Evolutionary conservation across 2,797 vertebrate genomes (phyloP).

Genomic region (Saxicola maurus): DNA sequence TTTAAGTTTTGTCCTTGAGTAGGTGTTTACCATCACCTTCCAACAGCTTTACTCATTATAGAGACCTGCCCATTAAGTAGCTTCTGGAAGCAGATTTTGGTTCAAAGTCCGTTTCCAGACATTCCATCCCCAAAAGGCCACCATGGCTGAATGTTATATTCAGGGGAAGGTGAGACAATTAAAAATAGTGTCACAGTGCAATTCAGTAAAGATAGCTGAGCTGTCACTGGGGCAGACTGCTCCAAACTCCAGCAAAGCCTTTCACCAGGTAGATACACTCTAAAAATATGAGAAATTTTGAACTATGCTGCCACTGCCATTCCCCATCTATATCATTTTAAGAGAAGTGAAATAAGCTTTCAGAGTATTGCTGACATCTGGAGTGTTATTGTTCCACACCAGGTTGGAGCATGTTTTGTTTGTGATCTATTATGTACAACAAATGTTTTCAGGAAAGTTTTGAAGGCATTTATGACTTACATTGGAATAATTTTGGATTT

Average conservation of each 20-base stretch:
- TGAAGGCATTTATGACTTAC: neutral
- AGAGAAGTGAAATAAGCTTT: neutral
- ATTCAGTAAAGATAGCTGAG: neutral
- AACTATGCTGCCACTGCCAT: neutral
- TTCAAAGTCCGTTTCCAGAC: neutral
- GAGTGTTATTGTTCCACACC: neutral
- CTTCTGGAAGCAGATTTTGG: neutral
- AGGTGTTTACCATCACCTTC: neutral
- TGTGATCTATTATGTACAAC: neutral
- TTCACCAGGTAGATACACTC: neutral
- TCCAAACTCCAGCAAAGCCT: neutral
- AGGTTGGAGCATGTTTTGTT: neutral
- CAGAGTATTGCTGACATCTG: neutral
- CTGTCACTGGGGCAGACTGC: neutral
- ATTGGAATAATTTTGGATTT: neutral
- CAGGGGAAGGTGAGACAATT: neutral
- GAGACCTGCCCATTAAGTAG: neutral
- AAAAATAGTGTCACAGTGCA: neutral
- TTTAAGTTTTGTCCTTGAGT: neutral
- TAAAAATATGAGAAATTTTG: neutral
- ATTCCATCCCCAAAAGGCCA: neutral
- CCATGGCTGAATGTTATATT: neutral
- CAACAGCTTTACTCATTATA: neutral
- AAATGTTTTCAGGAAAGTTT: neutral
- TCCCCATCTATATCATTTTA: neutral